These are phyloP conservation scores for Anoplolepis gracilipes DNA, from an alignment of 1,140 invertebrate species.

Conservation along the genomic window DNA sequence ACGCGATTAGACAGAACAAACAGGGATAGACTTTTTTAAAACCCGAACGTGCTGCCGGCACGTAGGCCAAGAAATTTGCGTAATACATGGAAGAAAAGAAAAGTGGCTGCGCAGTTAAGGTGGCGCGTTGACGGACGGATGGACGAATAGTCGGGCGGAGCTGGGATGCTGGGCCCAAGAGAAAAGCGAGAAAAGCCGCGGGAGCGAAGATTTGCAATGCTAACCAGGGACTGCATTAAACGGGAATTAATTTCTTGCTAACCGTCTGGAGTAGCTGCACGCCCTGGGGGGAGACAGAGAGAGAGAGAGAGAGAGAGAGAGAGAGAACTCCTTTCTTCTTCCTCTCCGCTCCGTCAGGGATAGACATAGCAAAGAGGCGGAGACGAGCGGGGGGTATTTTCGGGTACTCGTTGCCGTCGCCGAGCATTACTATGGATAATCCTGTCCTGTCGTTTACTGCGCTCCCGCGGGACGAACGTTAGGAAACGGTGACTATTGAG, in stretches of 20 bases:
- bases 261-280: constrained; percentile 80
- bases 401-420: constrained; percentile 15
- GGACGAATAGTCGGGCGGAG: constrained; percentile 6
- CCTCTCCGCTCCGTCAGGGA: not conserved
- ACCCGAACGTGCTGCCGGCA: not conserved
- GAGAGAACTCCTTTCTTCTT: constrained; percentile 2
- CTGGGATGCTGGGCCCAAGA: not conserved
- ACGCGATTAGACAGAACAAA: constrained; percentile 25
- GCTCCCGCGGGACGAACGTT: constrained; percentile 56
- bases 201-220: constrained; percentile 82
- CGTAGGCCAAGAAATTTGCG: constrained; percentile 70
- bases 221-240: constrained; percentile 84
- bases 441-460: constrained; percentile 76
- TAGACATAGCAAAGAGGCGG: too few relatives aligned
- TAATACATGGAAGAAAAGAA: constrained; percentile 75
- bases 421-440: constrained; percentile 79
- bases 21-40: constrained; percentile 28
- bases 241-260: constrained; percentile 84
- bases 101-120: constrained; percentile 57
- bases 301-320: too few relatives aligned
- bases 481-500: constrained; percentile 44
- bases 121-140: constrained; percentile 34
- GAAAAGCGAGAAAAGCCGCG: constrained; percentile 73
- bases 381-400: too few relatives aligned
- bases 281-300: not conserved